A percentile compares a stretch with the other conserved stretches of the same genome.
These are phyloP conservation scores for Apodemia zela DNA, from an alignment of 2,888 invertebrate species.

Conservation along the genomic window DNA sequence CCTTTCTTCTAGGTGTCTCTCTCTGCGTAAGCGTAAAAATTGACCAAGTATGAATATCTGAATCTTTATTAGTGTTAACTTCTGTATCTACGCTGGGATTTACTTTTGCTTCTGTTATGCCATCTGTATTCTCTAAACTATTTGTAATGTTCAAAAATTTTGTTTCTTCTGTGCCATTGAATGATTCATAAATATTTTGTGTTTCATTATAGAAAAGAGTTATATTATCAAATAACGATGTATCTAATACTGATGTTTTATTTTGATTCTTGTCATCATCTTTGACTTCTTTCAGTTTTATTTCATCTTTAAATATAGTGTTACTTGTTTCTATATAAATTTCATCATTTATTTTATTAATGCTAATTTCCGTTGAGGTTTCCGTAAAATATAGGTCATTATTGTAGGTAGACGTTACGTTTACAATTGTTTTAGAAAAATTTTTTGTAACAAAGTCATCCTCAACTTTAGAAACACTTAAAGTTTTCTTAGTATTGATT, in stretches of 20 bases:
- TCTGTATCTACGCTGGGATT: background rate
- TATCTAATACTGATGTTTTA: background rate
- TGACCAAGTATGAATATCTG: background rate
- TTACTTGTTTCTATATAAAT: background rate
- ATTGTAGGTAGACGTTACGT: background rate
- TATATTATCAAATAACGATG: background rate
- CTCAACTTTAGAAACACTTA: background rate
- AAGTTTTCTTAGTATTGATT: background rate
- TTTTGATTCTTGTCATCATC: background rate
- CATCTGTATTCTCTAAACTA: background rate
- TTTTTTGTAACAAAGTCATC: background rate
- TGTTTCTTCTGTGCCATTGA: constrained; percentile 14
- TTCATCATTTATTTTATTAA: background rate
- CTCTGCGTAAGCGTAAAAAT: background rate
- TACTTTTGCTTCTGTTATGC: background rate
- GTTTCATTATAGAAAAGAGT: background rate
- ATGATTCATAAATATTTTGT: background rate
- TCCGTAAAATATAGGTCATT: background rate
- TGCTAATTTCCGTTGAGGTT: background rate
- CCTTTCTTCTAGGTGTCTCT: constrained; percentile 1
- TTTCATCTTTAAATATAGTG: background rate
- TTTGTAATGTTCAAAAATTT: background rate
- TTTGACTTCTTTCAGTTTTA: background rate
- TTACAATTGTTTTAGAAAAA: background rate
- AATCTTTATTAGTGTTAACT: background rate